phyloP scores from a whole-genome alignment of 1,140 invertebrate genomes.

The Drosophila nasuta region DNA sequence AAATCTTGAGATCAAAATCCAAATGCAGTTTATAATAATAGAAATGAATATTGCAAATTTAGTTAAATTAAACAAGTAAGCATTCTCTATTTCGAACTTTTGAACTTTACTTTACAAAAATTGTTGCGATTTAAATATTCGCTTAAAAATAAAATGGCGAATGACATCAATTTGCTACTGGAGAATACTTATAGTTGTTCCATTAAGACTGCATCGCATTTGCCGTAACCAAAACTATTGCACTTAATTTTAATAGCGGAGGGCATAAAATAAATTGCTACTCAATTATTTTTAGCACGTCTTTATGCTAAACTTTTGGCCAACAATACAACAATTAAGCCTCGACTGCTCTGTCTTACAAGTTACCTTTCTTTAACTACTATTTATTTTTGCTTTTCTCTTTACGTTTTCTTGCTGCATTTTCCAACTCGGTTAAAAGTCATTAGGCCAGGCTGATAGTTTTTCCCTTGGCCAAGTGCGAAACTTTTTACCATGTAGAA shows the following conservation, averaged over 20 bases:
- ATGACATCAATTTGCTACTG: conserved; percentile 14
- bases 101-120: no score
- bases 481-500: conserved; percentile 68
- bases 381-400: conserved; percentile 5
- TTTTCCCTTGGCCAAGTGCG: conserved; percentile 39
- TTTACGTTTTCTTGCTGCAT: conserved; percentile 42
- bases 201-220: conserved; percentile 37
- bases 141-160: not conserved
- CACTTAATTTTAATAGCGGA: conserved; percentile 43
- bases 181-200: not conserved
- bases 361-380: conserved; percentile 21
- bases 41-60: no score
- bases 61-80: no score
- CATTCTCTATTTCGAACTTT: no score
- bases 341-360: conserved; percentile 2
- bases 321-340: conserved; percentile 73
- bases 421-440: conserved; percentile 77
- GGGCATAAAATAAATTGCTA: conserved; percentile 43
- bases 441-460: conserved; percentile 65
- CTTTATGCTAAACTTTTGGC: conserved; percentile 63
- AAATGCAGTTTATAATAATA: no score
- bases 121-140: not conserved
- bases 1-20: no score
- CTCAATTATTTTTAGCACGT: conserved; percentile 63
- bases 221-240: conserved; percentile 33